Base-by-base conservation (phyloP, 2,888 invertebrate species). In the Lampropteryx suffumata region DNA sequence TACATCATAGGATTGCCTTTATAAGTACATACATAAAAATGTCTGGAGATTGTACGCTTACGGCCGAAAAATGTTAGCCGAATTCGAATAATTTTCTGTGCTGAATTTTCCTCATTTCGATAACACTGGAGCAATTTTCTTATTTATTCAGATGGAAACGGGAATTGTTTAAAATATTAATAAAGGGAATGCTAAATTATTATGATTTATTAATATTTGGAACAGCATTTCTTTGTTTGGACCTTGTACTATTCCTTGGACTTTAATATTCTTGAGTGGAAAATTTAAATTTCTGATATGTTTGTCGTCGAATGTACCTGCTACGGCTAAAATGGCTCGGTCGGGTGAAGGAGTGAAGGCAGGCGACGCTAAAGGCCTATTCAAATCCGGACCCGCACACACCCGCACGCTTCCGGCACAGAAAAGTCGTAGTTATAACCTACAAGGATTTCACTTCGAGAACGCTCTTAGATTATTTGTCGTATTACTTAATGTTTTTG, bases 351-450 rank as follows among this genome's bases (percentile, higher is more conserved):
- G 53, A 48, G 47, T 30, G 49, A 47, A 57, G 48, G 51, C 54
- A 46, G 48, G 46, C 36, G 53, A 46, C 57, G 47, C 55, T 55
- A 42, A 42, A 51, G 62, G 59, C 69, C 74, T 69, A 80, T 76
- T 79, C 75, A 79, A 79, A 78, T 73, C 71, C 64, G 64, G 63
- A 30, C 39, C 47, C 36, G 9, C 46, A 42, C 41, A 33, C 32
- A 30, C 39, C 47, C 36, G 9, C 46, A 42, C 41, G 36, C 32
- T 37, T 51, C 45, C 35, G 27, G 10, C 32, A 45, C 32, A 45
- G 50, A 17, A 11, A 21, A 7, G 9, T 32, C 12, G 28, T 21
- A 46, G 39, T 46, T 2, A 1, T 7, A 11, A 9, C 11, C 10
- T 13, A 14, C 9, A 12, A 1, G 30, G 9, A 8, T 13, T 21